These are phyloP conservation scores for Typhlomys cinereus DNA, from an alignment of 2,113 vertebrate species.

Conservation along the genomic window DNA sequence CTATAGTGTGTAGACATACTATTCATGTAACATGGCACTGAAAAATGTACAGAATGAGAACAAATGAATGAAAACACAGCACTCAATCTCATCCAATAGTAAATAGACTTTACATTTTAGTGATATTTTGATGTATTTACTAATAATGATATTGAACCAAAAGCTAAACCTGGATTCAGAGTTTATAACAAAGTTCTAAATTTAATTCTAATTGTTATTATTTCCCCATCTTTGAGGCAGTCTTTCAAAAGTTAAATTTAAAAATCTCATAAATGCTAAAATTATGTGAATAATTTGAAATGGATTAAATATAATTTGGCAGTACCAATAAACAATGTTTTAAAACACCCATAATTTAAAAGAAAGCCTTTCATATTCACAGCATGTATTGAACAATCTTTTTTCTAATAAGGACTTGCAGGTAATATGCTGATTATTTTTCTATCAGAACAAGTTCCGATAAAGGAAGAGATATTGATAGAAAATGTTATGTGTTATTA, in stretches of 20 bases:
- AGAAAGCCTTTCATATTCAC: neutral
- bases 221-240: conserved; percentile 9
- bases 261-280: conserved; percentile 1
- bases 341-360: conserved; percentile 34
- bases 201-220: neutral
- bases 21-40: neutral
- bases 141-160: neutral
- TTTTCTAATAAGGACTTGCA: conserved; percentile 22
- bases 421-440: neutral
- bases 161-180: neutral
- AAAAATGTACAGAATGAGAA: neutral
- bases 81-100: neutral
- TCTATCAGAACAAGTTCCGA: neutral
- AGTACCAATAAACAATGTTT: conserved; percentile 3
- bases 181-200: conserved; percentile 20
- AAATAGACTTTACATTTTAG: neutral
- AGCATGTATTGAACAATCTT: neutral
- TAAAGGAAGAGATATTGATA: conserved; percentile 1
- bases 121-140: neutral
- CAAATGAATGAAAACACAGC: neutral
- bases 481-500: neutral
- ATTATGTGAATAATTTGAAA: conserved; percentile 35
- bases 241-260: conserved; percentile 23
- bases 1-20: neutral
- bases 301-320: conserved; percentile 1